phyloP scores from a whole-genome alignment of 37 sponge, comb jelly and placozoan genomes.

The Eunapius fragilis region DNA sequence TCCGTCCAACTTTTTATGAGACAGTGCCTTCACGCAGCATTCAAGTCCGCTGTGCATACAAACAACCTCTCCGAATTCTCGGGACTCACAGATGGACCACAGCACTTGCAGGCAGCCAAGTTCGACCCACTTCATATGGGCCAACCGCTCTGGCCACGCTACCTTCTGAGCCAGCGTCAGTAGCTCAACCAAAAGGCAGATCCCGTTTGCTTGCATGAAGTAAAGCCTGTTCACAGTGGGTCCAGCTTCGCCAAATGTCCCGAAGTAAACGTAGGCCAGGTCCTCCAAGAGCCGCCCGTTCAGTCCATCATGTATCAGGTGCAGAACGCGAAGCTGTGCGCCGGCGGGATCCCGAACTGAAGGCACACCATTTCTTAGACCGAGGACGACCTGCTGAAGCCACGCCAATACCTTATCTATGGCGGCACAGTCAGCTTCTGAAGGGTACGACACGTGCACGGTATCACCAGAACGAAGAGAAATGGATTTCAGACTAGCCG shows the following conservation, averaged over 20 bases:
- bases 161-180: background rate
- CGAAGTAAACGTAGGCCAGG: background rate
- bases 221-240: background rate
- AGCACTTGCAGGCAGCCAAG: background rate
- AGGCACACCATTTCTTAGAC: background rate
- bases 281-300: background rate
- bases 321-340: background rate
- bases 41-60: background rate
- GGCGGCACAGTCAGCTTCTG: background rate
- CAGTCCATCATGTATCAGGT: background rate
- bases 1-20: background rate
- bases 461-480: background rate
- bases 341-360: background rate
- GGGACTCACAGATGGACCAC: background rate
- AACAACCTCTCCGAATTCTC: background rate
- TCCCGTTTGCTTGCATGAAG: background rate
- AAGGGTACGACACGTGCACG: background rate
- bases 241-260: background rate
- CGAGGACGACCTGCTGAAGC: background rate
- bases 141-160: background rate
- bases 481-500: background rate
- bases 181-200: background rate
- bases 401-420: background rate
- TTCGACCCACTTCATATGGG: background rate
- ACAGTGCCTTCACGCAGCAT: background rate